Percentiles rank a stretch among this genome's conserved stretches.
Conservation (phyloP, 2,888 invertebrate species). For the Caradrina clavipalpis region DNA sequence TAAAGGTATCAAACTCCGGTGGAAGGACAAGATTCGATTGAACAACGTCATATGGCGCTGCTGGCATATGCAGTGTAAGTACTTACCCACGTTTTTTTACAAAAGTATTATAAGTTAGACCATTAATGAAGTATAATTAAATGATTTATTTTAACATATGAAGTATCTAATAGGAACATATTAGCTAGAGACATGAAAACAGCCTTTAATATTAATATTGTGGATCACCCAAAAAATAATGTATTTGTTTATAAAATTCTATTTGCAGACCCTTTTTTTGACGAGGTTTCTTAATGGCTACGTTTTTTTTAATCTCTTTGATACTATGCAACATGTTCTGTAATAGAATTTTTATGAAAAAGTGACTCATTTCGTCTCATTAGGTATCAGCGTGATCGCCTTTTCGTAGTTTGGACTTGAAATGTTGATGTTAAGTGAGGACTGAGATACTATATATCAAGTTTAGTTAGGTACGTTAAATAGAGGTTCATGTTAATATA, state of each 20-base stretch:
- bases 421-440: conserved; percentile 7
- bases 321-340: conserved; percentile 5
- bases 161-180: neutral
- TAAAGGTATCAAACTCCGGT: conserved; percentile 98
- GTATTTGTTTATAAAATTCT: conserved; percentile 1
- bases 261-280: conserved; percentile 22
- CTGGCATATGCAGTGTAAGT: conserved; percentile 99
- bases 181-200: conserved; percentile 2
- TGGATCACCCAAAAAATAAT: neutral
- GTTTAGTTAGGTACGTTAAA: too few species aligned
- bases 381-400: conserved; percentile 23
- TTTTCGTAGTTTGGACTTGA: conserved; percentile 18
- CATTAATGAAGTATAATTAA: neutral
- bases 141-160: too few species aligned
- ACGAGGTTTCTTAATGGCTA: conserved; percentile 9
- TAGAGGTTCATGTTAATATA: conserved; percentile 5
- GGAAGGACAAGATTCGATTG: conserved; percentile 99
- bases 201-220: neutral
- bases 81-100: conserved; percentile 57
- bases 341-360: conserved; percentile 19
- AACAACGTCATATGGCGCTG: conserved; percentile 99
- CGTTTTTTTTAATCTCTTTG: conserved; percentile 18
- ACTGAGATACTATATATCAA: too few species aligned
- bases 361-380: conserved; percentile 17
- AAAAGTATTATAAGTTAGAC: neutral